Evolutionary conservation across 1,140 invertebrate species (phyloP).

Genomic region (Calliphora vicina): DNA sequence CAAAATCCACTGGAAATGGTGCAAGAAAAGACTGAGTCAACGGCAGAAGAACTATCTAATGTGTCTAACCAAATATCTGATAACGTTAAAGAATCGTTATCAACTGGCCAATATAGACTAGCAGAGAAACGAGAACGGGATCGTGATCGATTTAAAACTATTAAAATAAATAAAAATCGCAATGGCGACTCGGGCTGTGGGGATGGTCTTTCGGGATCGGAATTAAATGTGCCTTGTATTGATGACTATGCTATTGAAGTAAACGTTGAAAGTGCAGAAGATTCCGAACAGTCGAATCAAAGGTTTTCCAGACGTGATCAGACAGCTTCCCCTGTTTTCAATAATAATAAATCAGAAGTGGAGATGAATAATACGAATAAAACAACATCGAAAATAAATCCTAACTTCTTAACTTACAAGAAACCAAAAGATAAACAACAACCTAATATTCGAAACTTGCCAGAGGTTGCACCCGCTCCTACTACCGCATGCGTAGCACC

Average conservation of each 20-base stretch:
- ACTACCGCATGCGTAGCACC: neutral
- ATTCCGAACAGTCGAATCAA: slow-evolving; percentile 36
- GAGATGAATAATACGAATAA: slow-evolving; percentile 35
- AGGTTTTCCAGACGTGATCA: slow-evolving; percentile 48
- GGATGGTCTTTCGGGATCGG: slow-evolving; percentile 36
- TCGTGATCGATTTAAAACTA: slow-evolving; percentile 61
- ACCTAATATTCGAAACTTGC: slow-evolving; percentile 42
- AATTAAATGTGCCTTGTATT: slow-evolving; percentile 53
- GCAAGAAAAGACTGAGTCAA: slow-evolving; percentile 30
- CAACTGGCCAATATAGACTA: slow-evolving; percentile 46
- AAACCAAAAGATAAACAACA: slow-evolving; percentile 54
- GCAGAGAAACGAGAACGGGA: slow-evolving; percentile 53
- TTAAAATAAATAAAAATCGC: slow-evolving; percentile 53
- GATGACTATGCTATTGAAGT: slow-evolving; percentile 43
- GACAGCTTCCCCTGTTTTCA: slow-evolving; percentile 35
- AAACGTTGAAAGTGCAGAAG: neutral
- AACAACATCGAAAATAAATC: slow-evolving; percentile 39
- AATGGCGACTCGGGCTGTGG: slow-evolving; percentile 40
- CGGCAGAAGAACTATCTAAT: neutral
- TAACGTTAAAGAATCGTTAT: neutral
- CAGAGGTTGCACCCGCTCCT: slow-evolving; percentile 33
- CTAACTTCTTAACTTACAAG: slow-evolving; percentile 56
- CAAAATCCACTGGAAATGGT: slow-evolving; percentile 24
- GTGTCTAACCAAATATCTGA: neutral
- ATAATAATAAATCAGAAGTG: slow-evolving; percentile 40